Percentiles rank a stretch among this genome's conserved stretches.
These are phyloP conservation scores for Strongylocentrotus purpuratus DNA, from an alignment of 35 echinoderm and acorn worm genomes.

Conservation along the genomic window DNA sequence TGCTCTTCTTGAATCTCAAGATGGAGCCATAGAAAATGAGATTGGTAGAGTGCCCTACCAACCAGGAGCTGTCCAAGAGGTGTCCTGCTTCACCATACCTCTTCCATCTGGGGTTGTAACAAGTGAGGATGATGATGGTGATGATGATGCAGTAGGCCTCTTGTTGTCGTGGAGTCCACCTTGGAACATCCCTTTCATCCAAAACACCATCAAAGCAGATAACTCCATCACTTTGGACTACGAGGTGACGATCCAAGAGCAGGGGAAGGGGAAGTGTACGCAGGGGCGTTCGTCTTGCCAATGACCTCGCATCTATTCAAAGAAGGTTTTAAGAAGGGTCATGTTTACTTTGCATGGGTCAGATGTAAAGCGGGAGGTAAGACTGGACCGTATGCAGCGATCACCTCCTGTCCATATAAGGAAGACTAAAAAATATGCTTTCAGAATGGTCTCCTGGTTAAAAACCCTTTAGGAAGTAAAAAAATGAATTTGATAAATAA, in stretches of 20 bases:
- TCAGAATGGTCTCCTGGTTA: too few relatives aligned
- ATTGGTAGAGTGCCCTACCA: conserved; percentile 1
- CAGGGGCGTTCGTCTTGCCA: conserved; percentile 58
- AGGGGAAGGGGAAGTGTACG: conserved; percentile 23
- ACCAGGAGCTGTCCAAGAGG: conserved; percentile 46
- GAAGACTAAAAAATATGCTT: background rate
- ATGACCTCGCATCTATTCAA: conserved; percentile 57
- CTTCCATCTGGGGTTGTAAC: background rate
- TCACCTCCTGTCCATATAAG: conserved; percentile 22
- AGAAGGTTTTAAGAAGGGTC: conserved; percentile 38
- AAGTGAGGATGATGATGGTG: background rate
- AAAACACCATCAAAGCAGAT: background rate
- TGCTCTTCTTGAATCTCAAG: conserved; percentile 4
- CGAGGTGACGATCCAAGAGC: conserved; percentile 84
- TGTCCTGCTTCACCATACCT: conserved; percentile 30
- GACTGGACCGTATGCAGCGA: conserved; percentile 53
- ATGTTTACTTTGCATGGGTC: conserved; percentile 67
- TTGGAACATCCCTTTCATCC: conserved; percentile 66
- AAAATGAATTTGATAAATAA: too few relatives aligned
- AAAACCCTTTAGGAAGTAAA: too few relatives aligned
- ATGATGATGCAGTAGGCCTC: conserved; percentile 24
- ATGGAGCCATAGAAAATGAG: background rate
- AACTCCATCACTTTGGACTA: conserved; percentile 30
- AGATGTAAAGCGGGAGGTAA: conserved; percentile 56
- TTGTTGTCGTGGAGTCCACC: conserved; percentile 71